These are phyloP conservation scores for Pseudochaenichthys georgianus DNA, from an alignment of 2,797 vertebrate species.

Conservation along the genomic window DNA sequence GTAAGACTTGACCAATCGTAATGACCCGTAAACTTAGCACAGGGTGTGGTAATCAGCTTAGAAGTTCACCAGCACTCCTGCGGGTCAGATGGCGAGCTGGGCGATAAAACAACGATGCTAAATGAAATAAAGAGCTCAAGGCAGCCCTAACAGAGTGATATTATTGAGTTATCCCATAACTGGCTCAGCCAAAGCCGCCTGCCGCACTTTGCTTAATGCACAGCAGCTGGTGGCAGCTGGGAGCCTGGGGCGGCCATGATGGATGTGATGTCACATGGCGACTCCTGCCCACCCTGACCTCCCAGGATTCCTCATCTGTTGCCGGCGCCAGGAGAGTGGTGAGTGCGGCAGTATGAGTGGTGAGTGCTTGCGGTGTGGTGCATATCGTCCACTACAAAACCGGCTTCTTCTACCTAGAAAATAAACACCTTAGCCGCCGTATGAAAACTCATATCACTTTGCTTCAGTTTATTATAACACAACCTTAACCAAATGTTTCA, in stretches of 20 bases:
- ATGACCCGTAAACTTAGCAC: constrained; percentile 60
- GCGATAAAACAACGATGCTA: constrained; percentile 71
- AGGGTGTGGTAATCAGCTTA: constrained; percentile 70
- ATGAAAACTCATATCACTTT: neutral
- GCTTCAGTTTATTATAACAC: constrained; percentile 3
- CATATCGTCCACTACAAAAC: constrained; percentile 4
- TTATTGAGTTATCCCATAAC: constrained; percentile 85
- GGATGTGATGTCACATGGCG: constrained; percentile 61
- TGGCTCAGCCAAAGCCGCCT: constrained; percentile 83
- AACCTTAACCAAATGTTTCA: neutral
- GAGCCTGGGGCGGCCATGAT: constrained; percentile 70
- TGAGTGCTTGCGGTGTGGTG: constrained; percentile 8
- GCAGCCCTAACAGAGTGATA: constrained; percentile 75
- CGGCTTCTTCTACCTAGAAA: neutral
- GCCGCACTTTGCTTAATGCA: constrained; percentile 85
- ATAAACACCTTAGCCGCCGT: fast-evolving
- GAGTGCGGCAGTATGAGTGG: constrained; percentile 32
- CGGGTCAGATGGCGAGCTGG: constrained; percentile 41
- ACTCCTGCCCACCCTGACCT: constrained; percentile 62
- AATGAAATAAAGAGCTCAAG: constrained; percentile 81
- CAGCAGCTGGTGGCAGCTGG: constrained; percentile 83
- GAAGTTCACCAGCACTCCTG: constrained; percentile 58
- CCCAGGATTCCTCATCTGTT: constrained; percentile 58
- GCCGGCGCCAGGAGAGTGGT: constrained; percentile 24
- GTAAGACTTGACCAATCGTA: constrained; percentile 54